These are phyloP conservation scores for Drosophila cardini DNA, from an alignment of 1,140 invertebrate species.

Conservation along the genomic window DNA sequence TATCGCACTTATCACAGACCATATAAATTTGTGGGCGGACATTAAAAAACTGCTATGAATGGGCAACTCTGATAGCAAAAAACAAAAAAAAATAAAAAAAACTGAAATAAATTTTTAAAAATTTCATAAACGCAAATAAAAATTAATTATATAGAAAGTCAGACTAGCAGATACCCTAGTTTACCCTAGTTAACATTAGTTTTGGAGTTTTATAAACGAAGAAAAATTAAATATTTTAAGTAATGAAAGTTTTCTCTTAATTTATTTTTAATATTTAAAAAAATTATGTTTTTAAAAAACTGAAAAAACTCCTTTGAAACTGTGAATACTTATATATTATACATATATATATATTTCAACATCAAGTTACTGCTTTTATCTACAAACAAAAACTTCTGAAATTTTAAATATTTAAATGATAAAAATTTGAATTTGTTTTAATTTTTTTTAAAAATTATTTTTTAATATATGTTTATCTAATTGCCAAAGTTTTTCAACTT, in stretches of 20 bases:
- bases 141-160: background rate
- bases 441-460: too few relatives aligned
- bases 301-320: too few relatives aligned
- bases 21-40: slow-evolving; percentile 80
- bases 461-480: too few relatives aligned
- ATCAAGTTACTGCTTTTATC: too few relatives aligned
- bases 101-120: slow-evolving; percentile 57
- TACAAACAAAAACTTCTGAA: background rate
- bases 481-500: background rate
- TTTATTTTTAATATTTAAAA: too few relatives aligned
- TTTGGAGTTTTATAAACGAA: too few relatives aligned
- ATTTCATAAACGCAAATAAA: slow-evolving; percentile 30
- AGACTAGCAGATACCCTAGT: slow-evolving; percentile 3
- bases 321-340: too few relatives aligned
- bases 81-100: too few relatives aligned
- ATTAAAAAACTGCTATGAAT: slow-evolving; percentile 60
- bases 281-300: too few relatives aligned
- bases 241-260: too few relatives aligned
- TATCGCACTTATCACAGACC: slow-evolving; percentile 69
- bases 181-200: background rate
- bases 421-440: background rate
- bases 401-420: background rate
- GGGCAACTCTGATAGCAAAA: slow-evolving; percentile 51
- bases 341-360: too few relatives aligned
- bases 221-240: too few relatives aligned